Evolutionary conservation across 2,113 vertebrate species (phyloP).

Genomic region (Castor canadensis): DNA sequence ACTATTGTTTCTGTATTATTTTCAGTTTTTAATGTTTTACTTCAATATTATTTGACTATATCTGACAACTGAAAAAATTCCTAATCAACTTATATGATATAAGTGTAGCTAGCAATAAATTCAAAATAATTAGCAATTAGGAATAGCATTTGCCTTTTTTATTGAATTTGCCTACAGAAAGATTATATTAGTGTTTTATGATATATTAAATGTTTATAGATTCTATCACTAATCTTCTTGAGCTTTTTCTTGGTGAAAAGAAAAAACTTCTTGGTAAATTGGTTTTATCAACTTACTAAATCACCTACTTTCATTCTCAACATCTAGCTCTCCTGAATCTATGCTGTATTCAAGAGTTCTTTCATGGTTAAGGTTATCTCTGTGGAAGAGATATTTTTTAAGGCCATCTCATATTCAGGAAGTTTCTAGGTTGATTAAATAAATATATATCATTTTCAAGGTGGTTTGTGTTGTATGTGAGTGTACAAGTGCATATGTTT

Average conservation of each 20-base stretch:
- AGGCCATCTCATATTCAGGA: neutral
- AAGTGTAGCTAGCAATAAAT: constrained; percentile 41
- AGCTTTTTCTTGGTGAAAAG: constrained; percentile 33
- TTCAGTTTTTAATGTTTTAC: constrained; percentile 74
- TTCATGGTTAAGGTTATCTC: constrained; percentile 32
- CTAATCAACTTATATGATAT: constrained; percentile 61
- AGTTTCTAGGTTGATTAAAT: constrained; percentile 29
- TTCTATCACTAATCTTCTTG: constrained; percentile 2
- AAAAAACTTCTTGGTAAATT: neutral
- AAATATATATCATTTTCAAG: neutral
- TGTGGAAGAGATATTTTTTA: neutral
- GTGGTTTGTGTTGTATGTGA: neutral
- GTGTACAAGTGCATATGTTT: neutral
- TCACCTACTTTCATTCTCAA: neutral
- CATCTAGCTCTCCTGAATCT: neutral
- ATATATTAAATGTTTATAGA: constrained; percentile 18
- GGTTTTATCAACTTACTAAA: constrained; percentile 36
- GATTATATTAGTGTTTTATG: neutral
- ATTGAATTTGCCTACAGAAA: neutral
- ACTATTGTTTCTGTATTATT: neutral
- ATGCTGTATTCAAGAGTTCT: neutral
- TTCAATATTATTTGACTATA: constrained; percentile 70
- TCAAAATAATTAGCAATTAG: constrained; percentile 59
- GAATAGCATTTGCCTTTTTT: constrained; percentile 24
- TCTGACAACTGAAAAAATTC: constrained; percentile 67